These are phyloP conservation scores for Helleia helle DNA, from an alignment of 2,888 invertebrate species.

Conservation along the genomic window DNA sequence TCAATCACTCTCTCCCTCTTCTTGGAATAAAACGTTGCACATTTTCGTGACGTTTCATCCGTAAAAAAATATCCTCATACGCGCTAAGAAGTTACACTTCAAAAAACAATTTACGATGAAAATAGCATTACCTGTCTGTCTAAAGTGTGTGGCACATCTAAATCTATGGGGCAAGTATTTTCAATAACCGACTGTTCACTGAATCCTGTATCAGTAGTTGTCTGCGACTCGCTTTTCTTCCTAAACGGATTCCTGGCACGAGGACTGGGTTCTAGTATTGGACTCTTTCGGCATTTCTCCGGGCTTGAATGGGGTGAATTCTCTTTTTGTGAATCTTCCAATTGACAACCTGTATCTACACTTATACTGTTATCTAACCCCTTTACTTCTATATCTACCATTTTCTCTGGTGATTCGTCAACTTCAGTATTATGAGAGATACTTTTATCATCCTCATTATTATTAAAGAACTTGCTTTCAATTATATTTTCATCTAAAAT, in stretches of 20 bases:
- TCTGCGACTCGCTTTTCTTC: constrained; percentile 23
- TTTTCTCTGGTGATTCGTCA: constrained; percentile 37
- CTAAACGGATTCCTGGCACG: constrained; percentile 32
- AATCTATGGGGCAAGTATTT: constrained; percentile 51
- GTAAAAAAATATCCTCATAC: too few relatives aligned
- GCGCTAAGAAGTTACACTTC: too few relatives aligned
- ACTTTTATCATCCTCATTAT: not conserved
- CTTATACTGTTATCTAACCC: constrained; percentile 18
- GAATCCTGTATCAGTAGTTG: constrained; percentile 23
- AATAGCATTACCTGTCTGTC: constrained; percentile 13
- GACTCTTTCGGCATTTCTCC: constrained; percentile 32
- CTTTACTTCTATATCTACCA: constrained; percentile 7
- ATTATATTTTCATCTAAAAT: constrained; percentile 57
- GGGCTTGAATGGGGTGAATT: constrained; percentile 38
- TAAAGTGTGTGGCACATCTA: constrained; percentile 25
- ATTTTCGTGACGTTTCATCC: too few relatives aligned
- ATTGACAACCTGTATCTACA: constrained; percentile 28
- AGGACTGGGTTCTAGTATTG: constrained; percentile 40
- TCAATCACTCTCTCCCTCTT: too few relatives aligned
- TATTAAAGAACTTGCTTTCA: constrained; percentile 74
- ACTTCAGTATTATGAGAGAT: constrained; percentile 20
- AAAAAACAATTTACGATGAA: too few relatives aligned
- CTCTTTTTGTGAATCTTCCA: constrained; percentile 42
- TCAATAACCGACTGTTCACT: constrained; percentile 51
- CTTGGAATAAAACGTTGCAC: too few relatives aligned